These are phyloP conservation scores for Propithecus perrieri DNA, from an alignment of 2,797 vertebrate genomes.

Conservation along the genomic window DNA sequence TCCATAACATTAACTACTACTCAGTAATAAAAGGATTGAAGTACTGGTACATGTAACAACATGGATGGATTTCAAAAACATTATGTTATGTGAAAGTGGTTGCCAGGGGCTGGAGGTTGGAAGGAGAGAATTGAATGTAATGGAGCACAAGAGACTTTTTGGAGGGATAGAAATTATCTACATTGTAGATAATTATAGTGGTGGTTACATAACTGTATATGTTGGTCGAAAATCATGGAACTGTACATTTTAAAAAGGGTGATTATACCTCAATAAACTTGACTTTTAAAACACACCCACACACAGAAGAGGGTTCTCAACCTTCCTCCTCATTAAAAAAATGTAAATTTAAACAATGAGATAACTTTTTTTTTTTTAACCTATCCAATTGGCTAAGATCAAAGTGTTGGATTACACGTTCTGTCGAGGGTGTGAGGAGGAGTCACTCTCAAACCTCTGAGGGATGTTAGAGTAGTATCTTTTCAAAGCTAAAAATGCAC, in stretches of 20 bases:
- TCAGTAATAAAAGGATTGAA: slow-evolving; percentile 18
- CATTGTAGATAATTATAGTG: not conserved
- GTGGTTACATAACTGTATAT: not conserved
- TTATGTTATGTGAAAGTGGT: not conserved
- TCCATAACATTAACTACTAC: not conserved
- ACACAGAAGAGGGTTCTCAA: not conserved
- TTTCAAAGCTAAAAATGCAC: not conserved
- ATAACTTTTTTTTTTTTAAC: not conserved
- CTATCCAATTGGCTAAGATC: not conserved
- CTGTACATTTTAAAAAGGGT: not conserved
- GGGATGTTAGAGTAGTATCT: not conserved
- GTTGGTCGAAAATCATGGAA: not conserved
- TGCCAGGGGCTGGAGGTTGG: not conserved
- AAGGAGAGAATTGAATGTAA: not conserved
- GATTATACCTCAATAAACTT: not conserved
- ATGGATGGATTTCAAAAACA: slow-evolving; percentile 22
- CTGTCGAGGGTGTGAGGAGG: not conserved
- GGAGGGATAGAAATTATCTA: not conserved
- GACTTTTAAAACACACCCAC: not conserved
- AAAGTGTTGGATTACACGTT: not conserved
- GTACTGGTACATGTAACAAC: not conserved
- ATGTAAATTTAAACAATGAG: not conserved
- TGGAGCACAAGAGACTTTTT: not conserved
- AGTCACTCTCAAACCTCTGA: not conserved
- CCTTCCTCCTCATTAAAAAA: not conserved